A percentile compares a stretch with the other conserved stretches of the same genome.
Conservation (phyloP, 2,888 invertebrate genomes). For the Endotricha flammealis region DNA sequence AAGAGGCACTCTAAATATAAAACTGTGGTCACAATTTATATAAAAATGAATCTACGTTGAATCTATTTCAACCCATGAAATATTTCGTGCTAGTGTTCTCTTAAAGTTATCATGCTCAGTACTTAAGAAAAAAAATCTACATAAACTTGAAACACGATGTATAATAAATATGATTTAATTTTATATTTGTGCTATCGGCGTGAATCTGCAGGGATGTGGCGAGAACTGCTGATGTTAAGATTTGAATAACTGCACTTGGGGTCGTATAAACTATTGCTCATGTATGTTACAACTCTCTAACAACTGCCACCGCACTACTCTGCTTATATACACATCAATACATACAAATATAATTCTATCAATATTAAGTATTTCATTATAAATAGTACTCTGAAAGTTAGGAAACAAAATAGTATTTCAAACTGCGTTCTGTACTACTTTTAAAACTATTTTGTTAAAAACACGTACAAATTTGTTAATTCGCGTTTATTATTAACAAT, state of each 20-base stretch:
- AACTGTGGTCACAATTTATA: slow-evolving; percentile 78
- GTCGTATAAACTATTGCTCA: slow-evolving; percentile 54
- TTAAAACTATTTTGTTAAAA: slow-evolving; percentile 77
- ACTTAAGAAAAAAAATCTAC: slow-evolving; percentile 47
- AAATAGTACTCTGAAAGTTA: slow-evolving; percentile 81
- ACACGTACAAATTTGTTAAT: slow-evolving; percentile 75
- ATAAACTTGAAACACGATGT: slow-evolving; percentile 34
- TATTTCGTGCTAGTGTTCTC: slow-evolving; percentile 66
- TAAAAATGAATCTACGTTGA: slow-evolving; percentile 69
- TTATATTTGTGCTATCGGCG: slow-evolving; percentile 73
- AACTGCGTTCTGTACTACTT: slow-evolving; percentile 72
- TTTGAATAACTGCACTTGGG: slow-evolving; percentile 79
- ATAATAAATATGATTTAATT: slow-evolving; percentile 33
- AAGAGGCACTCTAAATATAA: slow-evolving; percentile 82
- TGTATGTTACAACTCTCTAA: slow-evolving; percentile 55
- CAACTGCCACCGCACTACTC: slow-evolving; percentile 55
- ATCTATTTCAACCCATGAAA: slow-evolving; percentile 64
- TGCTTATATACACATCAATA: slow-evolving; percentile 69
- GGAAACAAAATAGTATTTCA: slow-evolving; percentile 74
- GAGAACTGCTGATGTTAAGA: slow-evolving; percentile 71
- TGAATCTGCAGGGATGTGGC: slow-evolving; percentile 66
- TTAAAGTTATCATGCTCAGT: slow-evolving; percentile 57
- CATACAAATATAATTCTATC: slow-evolving; percentile 81
- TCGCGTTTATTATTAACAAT: slow-evolving; percentile 63
- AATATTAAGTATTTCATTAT: slow-evolving; percentile 77